Evolutionary conservation across 2,113 vertebrate genomes (phyloP).

Genomic region (Colinus virginianus): DNA sequence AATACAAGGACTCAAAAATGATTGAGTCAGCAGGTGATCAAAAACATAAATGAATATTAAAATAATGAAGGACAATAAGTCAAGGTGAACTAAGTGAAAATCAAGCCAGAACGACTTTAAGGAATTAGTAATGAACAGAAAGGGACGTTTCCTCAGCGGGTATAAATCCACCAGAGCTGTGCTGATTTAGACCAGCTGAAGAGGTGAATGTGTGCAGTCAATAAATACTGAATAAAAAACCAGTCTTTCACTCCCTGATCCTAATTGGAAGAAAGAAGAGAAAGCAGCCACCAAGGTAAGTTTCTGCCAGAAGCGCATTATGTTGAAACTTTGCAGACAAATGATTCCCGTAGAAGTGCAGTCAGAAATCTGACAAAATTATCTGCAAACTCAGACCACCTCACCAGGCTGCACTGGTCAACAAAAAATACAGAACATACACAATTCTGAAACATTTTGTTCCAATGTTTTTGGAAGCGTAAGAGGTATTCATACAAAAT

Average conservation of each 20-base stretch:
- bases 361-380: not conserved
- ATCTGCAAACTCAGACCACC: not conserved
- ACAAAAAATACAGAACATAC: not conserved
- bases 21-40: slow-evolving; percentile 69
- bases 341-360: not conserved
- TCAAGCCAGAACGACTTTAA: slow-evolving; percentile 58
- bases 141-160: slow-evolving; percentile 51
- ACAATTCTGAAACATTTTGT: not conserved
- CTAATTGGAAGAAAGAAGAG: not conserved
- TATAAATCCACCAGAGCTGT: slow-evolving; percentile 38
- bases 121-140: slow-evolving; percentile 54
- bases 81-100: slow-evolving; percentile 71
- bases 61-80: slow-evolving; percentile 68
- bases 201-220: not conserved
- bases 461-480: not conserved
- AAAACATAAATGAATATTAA: slow-evolving; percentile 67
- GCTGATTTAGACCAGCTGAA: slow-evolving; percentile 21
- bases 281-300: not conserved
- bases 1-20: slow-evolving; percentile 42
- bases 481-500: not conserved
- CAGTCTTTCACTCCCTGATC: not conserved
- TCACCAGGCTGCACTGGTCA: not conserved
- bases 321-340: not conserved
- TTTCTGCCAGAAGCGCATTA: not conserved
- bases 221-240: not conserved